These are phyloP conservation scores for Emydoidea blandingii DNA, from an alignment of 2,797 vertebrate genomes.

Conservation along the genomic window DNA sequence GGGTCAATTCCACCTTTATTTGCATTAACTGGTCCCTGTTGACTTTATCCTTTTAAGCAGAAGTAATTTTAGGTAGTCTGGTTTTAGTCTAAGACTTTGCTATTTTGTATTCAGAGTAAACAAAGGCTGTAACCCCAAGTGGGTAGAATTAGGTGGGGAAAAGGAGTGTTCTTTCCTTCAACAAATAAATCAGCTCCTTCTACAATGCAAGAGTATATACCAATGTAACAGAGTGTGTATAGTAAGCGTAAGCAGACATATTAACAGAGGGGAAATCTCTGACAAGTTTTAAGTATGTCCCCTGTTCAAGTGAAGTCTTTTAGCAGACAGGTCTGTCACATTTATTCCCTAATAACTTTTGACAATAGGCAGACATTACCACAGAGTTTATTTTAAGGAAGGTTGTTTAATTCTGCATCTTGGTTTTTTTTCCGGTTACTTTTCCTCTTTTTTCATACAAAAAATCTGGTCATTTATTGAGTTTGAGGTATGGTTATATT, in stretches of 20 bases:
- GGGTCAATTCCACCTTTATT: conserved; percentile 52
- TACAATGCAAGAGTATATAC: background rate
- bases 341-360: conserved; percentile 53
- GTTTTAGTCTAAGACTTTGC: conserved; percentile 47
- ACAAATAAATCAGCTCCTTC: conserved; percentile 56
- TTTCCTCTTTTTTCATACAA: conserved; percentile 17
- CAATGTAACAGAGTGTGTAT: conserved; percentile 11
- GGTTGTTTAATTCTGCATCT: conserved; percentile 23
- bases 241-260: conserved; percentile 37
- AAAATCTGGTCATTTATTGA: background rate
- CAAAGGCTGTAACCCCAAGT: background rate
- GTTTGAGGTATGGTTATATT: background rate
- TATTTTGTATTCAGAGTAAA: conserved; percentile 49
- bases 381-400: conserved; percentile 46
- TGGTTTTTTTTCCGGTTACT: background rate
- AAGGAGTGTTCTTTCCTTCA: conserved; percentile 38
- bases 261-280: conserved; percentile 47
- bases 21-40: conserved; percentile 32
- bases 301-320: conserved; percentile 49
- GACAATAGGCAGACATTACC: conserved; percentile 47
- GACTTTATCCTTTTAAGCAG: conserved; percentile 13
- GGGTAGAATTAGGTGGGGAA: conserved; percentile 20
- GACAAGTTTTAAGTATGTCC: conserved; percentile 40
- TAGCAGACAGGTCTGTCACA: conserved; percentile 48
- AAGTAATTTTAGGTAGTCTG: conserved; percentile 37